Evolutionary conservation across 2,888 invertebrate genomes (phyloP), one percentile per base, ranked within the genome.

Genomic region (Nysson spinosus): DNA sequence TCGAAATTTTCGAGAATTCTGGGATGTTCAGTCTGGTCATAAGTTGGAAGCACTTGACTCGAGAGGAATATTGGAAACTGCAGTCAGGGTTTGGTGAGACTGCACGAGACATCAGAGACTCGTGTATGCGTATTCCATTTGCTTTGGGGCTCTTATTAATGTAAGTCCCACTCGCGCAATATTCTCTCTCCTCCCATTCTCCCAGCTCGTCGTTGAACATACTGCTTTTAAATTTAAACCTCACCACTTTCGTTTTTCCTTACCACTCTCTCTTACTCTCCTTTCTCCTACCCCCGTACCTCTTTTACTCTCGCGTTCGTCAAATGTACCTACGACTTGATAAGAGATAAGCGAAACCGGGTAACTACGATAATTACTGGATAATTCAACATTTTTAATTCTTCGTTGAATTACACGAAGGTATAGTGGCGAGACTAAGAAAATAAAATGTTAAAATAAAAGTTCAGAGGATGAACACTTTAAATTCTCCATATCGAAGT

Each of bases 51-150:
- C 24, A 11, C 32, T 19, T 34, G 14, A 42, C 14, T 22, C 49
- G 32, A 16, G 19, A 24, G 32, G 62, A 51, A 65, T 65, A 62
- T 62, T 55, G 55, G 49, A 62, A 55, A 46, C 55, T 16, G 17
- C 51, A 35, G n/a, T n/a, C 17, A 51, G 28, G 17, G 7, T n/a
- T 9, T 7, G 9, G 35, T 14, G 16, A 49, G 47, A 9, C 34
- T 35, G 65, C 49, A n/a, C 17, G 55, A 55, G 49, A 54, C 60
- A 61, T 52, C 56, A 6, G 28, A 11, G 40, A 14, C 58, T 55
- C 58, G 26, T 55, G 65, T 55, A 61, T 66, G 66, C 66, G 42
- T 66, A 68, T 66, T 68, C 55, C 51, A 43, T 57, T 66, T 39
- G 54, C 55, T 32, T 16, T 34, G 34, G 17, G 30, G 37, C 54